A percentile compares a stretch with the other conserved stretches of the same genome.
Conservation (phyloP, 2,113 vertebrate species). For the Indicator indicator region DNA sequence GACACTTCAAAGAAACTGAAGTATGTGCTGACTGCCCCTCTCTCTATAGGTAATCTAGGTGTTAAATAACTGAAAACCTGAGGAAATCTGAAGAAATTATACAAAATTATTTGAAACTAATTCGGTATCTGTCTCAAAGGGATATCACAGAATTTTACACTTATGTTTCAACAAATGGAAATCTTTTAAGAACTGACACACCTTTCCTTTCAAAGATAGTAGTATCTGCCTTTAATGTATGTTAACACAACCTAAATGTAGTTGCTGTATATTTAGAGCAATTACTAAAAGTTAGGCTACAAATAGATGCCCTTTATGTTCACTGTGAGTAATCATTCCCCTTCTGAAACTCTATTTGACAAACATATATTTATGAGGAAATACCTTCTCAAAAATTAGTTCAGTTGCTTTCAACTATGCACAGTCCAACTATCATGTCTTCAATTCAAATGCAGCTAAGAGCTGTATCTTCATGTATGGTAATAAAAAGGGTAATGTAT, state of each 20-base stretch:
- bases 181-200: neutral
- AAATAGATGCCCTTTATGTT: neutral
- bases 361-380: constrained; percentile 21
- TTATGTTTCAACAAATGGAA: neutral
- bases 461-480: neutral
- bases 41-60: neutral
- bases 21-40: neutral
- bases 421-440: neutral
- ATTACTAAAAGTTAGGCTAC: neutral
- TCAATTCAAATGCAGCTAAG: neutral
- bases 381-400: neutral
- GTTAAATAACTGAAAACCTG: neutral
- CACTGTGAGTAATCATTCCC: neutral
- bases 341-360: neutral
- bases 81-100: neutral
- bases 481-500: neutral
- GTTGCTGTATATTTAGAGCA: neutral
- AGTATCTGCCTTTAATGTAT: neutral
- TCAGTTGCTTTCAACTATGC: neutral
- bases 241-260: neutral
- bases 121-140: neutral
- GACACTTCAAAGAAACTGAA: neutral
- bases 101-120: neutral
- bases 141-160: neutral
- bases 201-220: neutral